Conservation (phyloP, 2,888 invertebrate genomes). For the Drosophila leonis region DNA sequence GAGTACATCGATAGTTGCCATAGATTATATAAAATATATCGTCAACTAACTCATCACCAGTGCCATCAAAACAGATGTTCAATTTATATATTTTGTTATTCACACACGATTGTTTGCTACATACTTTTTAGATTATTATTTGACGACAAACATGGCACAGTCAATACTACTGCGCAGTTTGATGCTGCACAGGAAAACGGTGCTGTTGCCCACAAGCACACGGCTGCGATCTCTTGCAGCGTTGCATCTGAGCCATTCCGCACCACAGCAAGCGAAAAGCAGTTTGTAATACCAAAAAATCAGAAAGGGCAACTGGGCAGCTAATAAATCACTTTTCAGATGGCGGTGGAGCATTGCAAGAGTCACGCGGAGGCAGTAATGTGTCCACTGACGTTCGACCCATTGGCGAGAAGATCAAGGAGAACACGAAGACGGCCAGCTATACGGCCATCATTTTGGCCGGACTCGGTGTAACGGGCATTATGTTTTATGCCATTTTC, state of each 20-base stretch:
- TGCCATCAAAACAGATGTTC: slow-evolving; percentile 56
- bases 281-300: slow-evolving; percentile 40
- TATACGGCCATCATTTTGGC: slow-evolving; percentile 93
- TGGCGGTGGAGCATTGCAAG: slow-evolving; percentile 46
- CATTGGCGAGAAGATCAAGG: slow-evolving; percentile 92
- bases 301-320: neutral
- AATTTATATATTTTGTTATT: slow-evolving; percentile 29
- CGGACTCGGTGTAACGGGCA: slow-evolving; percentile 92
- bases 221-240: slow-evolving; percentile 45
- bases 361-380: slow-evolving; percentile 59
- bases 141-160: slow-evolving; percentile 62
- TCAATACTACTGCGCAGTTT: slow-evolving; percentile 70
- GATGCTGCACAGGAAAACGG: slow-evolving; percentile 42
- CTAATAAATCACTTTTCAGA: slow-evolving; percentile 17
- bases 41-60: slow-evolving; percentile 24
- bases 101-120: slow-evolving; percentile 30
- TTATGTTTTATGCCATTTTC: slow-evolving; percentile 93
- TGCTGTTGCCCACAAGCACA: slow-evolving; percentile 27
- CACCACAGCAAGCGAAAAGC: slow-evolving; percentile 41
- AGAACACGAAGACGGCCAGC: slow-evolving; percentile 94
- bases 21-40: slow-evolving; percentile 47
- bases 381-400: slow-evolving; percentile 87
- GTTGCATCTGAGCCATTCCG: slow-evolving; percentile 35
- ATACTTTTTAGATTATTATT: slow-evolving; percentile 10
- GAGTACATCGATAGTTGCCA: neutral